phyloP scores from a whole-genome alignment of 2,113 vertebrate species.

The Tetraodon nigroviridis region DNA sequence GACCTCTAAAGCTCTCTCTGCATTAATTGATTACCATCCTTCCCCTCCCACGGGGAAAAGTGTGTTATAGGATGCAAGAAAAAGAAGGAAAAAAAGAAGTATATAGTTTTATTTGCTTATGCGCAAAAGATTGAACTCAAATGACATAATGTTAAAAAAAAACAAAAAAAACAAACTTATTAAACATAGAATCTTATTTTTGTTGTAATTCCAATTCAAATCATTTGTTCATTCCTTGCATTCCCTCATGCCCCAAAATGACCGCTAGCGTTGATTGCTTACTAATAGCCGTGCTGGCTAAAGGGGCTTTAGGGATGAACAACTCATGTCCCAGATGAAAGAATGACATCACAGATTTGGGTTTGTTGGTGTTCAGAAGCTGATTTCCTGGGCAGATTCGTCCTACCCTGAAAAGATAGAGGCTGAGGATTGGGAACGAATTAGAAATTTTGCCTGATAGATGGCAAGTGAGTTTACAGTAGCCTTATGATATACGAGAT shows the following conservation, averaged over 20 bases:
- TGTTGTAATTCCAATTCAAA: neutral
- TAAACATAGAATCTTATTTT: neutral
- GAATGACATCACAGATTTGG: constrained; percentile 8
- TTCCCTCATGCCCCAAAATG: constrained; percentile 18
- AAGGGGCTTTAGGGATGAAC: constrained; percentile 46
- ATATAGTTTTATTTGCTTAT: constrained; percentile 31
- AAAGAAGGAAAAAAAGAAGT: constrained; percentile 47
- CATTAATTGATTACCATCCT: constrained; percentile 71
- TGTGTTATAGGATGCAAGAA: constrained; percentile 46
- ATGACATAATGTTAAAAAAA: too few species aligned
- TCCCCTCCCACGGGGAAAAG: constrained; percentile 50
- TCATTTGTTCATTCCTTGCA: constrained; percentile 9
- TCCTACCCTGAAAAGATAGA: neutral
- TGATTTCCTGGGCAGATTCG: constrained; percentile 9
- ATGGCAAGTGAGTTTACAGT: constrained; percentile 10
- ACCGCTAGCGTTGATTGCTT: constrained; percentile 38
- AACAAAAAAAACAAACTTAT: too few species aligned
- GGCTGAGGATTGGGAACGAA: constrained; percentile 23
- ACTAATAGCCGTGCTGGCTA: constrained; percentile 33
- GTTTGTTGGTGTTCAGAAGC: constrained; percentile 12
- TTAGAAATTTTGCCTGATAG: constrained; percentile 10
- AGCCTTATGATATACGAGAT: constrained; percentile 18
- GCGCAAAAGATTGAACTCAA: constrained; percentile 10
- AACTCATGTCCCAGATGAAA: constrained; percentile 31
- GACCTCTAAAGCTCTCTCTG: constrained; percentile 67